A percentile compares a stretch with the other conserved stretches of the same genome.
Conservation (phyloP, 2,797 vertebrate species). For the Dromococcyx pavoninus region DNA sequence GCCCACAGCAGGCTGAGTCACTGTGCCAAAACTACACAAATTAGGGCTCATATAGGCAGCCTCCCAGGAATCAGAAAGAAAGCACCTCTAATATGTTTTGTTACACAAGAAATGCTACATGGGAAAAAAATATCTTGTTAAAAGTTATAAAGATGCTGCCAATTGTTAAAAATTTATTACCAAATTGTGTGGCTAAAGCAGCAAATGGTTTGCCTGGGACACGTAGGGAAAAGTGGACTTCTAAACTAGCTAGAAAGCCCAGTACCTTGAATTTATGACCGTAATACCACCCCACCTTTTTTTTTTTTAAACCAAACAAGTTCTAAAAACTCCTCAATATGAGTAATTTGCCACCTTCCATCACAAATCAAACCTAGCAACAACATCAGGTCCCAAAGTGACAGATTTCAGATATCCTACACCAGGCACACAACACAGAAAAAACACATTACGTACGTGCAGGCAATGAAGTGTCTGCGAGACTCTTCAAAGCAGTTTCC, state of each 20-base stretch:
- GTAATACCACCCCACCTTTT: rapidly evolving
- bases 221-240: background rate
- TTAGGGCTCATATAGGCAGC: background rate
- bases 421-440: background rate
- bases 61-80: background rate
- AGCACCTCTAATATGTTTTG: background rate
- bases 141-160: background rate
- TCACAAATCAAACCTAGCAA: background rate
- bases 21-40: background rate
- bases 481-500: background rate
- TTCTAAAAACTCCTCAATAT: background rate
- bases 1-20: background rate
- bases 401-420: background rate
- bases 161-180: background rate
- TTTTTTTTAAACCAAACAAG: background rate
- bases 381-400: background rate
- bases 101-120: background rate
- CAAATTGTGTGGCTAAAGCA: background rate
- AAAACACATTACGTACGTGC: rapidly evolving
- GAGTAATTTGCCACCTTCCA: background rate
- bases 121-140: background rate
- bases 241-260: background rate
- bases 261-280: background rate
- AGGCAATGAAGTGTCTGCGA: background rate
- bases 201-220: background rate